Evolutionary conservation across 2,797 vertebrate species (phyloP).

Genomic region (Anguilla pacifica): DNA sequence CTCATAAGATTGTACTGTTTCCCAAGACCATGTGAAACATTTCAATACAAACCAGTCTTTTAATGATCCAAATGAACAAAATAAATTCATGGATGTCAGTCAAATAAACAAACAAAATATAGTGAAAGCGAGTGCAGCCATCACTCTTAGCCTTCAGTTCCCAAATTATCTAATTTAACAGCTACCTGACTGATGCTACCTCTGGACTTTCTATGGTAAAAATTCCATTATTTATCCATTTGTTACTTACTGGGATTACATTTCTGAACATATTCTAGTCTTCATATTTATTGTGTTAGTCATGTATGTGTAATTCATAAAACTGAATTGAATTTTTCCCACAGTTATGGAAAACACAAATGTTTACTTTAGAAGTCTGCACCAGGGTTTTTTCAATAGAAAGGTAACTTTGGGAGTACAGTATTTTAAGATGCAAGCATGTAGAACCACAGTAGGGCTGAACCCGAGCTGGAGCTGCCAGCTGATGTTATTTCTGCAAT

Average conservation of each 20-base stretch:
- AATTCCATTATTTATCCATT: neutral
- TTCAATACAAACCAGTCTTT: constrained; percentile 1
- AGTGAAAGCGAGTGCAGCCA: neutral
- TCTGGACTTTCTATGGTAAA: neutral
- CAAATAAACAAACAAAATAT: neutral
- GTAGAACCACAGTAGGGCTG: neutral
- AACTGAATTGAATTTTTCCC: neutral
- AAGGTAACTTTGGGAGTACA: neutral
- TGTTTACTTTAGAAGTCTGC: neutral
- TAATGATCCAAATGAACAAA: constrained; percentile 19
- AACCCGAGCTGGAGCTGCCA: constrained; percentile 1
- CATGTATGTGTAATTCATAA: neutral
- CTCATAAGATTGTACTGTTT: constrained; percentile 42
- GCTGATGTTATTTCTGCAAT: constrained; percentile 23
- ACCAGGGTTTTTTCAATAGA: neutral
- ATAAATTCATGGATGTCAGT: neutral
- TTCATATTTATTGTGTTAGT: neutral
- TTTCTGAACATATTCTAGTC: neutral
- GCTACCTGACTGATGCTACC: neutral
- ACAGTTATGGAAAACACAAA: neutral
- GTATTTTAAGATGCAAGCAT: neutral
- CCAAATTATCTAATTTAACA: neutral
- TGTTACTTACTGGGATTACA: neutral
- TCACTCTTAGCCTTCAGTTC: neutral
- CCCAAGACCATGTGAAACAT: constrained; percentile 27